These are phyloP conservation scores for Podiceps cristatus DNA, from an alignment of 2,113 vertebrate genomes.

Conservation along the genomic window DNA sequence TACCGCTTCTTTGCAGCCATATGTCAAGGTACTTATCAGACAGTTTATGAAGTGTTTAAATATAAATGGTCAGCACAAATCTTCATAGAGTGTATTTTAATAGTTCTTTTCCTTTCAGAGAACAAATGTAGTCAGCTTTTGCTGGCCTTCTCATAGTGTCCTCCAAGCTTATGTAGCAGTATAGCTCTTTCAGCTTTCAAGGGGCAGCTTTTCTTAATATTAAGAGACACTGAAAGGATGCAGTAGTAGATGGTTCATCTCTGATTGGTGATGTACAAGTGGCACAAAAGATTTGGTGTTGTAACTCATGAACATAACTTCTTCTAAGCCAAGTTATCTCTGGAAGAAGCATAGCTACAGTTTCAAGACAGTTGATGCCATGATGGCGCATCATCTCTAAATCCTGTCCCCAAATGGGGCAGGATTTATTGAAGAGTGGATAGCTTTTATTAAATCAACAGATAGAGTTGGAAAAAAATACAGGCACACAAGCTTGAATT, in stretches of 20 bases:
- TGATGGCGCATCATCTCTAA: neutral
- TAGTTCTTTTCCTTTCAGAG: neutral
- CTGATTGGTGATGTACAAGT: neutral
- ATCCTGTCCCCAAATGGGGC: neutral
- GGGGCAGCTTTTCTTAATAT: neutral
- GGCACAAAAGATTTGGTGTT: neutral
- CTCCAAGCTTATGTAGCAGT: fast-evolving
- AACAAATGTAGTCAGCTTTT: neutral
- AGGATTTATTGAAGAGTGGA: neutral
- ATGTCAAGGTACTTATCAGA: constrained; percentile 43
- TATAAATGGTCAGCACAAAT: constrained; percentile 25
- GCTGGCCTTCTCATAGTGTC: neutral
- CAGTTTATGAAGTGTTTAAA: constrained; percentile 45
- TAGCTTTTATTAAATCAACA: neutral
- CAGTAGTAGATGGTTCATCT: neutral
- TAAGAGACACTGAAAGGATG: neutral
- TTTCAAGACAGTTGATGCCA: neutral
- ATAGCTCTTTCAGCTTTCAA: neutral
- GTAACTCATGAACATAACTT: neutral
- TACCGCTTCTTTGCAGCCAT: neutral
- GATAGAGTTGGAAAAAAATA: neutral
- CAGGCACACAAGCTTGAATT: neutral
- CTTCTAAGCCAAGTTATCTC: neutral
- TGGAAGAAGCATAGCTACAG: neutral
- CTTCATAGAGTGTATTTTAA: neutral